A percentile compares a stretch with the other conserved stretches of the same genome.
phyloP scores from a whole-genome alignment of 2,888 invertebrate genomes.

The Sympetrum striolatum region DNA sequence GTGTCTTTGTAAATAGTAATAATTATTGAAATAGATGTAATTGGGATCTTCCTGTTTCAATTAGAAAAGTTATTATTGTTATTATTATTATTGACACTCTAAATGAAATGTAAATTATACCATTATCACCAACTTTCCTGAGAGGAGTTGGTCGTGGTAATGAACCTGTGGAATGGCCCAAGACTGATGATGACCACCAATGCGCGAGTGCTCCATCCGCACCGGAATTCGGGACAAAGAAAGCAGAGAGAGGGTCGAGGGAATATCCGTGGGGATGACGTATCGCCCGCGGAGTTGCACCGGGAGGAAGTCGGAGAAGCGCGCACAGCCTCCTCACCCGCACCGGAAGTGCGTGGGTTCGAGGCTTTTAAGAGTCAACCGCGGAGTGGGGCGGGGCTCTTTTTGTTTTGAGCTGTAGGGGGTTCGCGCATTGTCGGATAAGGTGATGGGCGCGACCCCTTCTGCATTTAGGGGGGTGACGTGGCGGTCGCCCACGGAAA shows the following conservation, averaged over 20 bases:
- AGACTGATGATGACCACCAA: neutral
- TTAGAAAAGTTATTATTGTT: too few relatives aligned
- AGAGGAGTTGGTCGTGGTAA: too few relatives aligned
- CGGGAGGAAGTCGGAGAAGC: neutral
- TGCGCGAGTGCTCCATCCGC: neutral
- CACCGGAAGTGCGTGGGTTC: constrained; percentile 39
- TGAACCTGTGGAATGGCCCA: too few relatives aligned
- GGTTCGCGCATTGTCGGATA: neutral
- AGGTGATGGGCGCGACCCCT: neutral
- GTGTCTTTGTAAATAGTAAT: too few relatives aligned
- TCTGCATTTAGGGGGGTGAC: neutral
- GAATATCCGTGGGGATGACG: too few relatives aligned
- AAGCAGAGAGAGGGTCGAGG: neutral
- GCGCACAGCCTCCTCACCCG: neutral
- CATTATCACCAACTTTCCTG: too few relatives aligned
- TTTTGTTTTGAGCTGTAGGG: neutral
- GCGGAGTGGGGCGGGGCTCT: neutral
- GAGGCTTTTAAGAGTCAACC: constrained; percentile 3
- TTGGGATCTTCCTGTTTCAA: too few relatives aligned
- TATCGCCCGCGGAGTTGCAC: neutral
- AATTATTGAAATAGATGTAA: too few relatives aligned
- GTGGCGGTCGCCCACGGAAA: neutral
- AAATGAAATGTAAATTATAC: too few relatives aligned
- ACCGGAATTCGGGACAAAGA: neutral
- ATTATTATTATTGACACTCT: too few relatives aligned